Base-by-base conservation (phyloP, 2,888 invertebrate species). In the Epistrophe grossulariae region DNA sequence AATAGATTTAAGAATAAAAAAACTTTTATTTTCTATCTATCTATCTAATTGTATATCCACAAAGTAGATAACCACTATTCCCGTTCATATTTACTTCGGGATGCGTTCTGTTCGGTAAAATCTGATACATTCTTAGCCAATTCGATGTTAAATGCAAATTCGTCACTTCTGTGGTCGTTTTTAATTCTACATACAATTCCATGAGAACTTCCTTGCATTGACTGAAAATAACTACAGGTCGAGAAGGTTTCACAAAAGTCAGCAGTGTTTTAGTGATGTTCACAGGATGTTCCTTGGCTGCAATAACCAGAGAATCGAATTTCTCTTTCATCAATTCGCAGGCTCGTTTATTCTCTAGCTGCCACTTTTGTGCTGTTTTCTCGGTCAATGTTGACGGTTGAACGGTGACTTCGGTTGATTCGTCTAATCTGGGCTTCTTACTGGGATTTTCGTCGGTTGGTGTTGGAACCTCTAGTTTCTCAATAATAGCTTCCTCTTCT, bases 71-170 rank as follows among this genome's bases (percentile, higher is more conserved):
- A 1, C 99, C 99, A 90, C 99, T 97, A 81, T 95, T 95, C 60
- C 96, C 96, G 91, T 95, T 97, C 96, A 98, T 99, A 90, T 95
- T 95, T 45, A 99, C 98, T 91, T 97, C 96, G 1, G 99, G 99
- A 94, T 99, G 99, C 19, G 99, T 99, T 92, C 99, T 94, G 88
- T 97, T 96, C 2, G 97, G 96, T 87, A 98, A 93, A 82, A 98
- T 96, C 94, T 99, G 99, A 94, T 98, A 98, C 89, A 96, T 95
- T 89, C 99, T 94, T 92, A 97, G 94, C 95, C 98, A 99, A 90
- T 97, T 98, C 89, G 97, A 97, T 52, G 96, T 95, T 11, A 99
- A 93, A 91, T 95, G 95, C 52, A 99, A 93, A 90, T 96, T 96
- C 11, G 97, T 95, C 19, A 97, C 95, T 91, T 95, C 95, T 78